Evolutionary conservation across 2,113 vertebrate genomes (phyloP), one percentile per base, ranked within the genome.

Genomic region (Lepus americanus): DNA sequence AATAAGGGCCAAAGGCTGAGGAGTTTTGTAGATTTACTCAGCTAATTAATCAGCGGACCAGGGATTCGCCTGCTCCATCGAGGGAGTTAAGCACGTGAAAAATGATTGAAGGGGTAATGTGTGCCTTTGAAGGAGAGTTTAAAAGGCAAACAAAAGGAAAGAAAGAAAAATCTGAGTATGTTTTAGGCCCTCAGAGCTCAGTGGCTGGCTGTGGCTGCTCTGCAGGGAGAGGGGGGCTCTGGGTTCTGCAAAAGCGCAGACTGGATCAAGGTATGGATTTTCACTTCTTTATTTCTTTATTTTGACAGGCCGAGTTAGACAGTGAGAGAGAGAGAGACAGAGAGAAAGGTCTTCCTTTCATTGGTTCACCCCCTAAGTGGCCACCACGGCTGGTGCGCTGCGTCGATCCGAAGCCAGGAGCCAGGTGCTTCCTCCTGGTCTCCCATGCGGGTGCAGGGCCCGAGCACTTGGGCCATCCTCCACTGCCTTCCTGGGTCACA

Each of bases 1-100:
- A 92, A 61, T 70, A 94, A 74, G 66, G 73, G 27, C 36, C 31
- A 23, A 66, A 39, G 8, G 51, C 51, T 7, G 9, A 94, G 85
- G 61, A 89, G 59, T 77, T 94, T 89, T 88, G 95, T 94, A 86
- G 53, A 86, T 91, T 90, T 67, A 77, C 72, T 92, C 79, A 91
- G 89, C 70, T 92, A 89, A 96, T 95, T 73, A 83, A 91, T 96
- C 66, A 92, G 25, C n/a, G 25, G 63, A 23, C 53, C 59, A 86
- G 64, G 44, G 85, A 86, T 86, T 29, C 80, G 33, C 59, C 51
- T 76, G 5, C 44, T 87, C 64, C 10, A 5, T 12, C 5, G 53
- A 88, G 64, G 73, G 44, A 87, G 9, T 20, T 73, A 23, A 61
- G 64, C 23, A 9, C 61, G 63, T 25, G 22, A 44, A 85, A n/a